A percentile compares a stretch with the other conserved stretches of the same genome.
Evolutionary conservation across 2,888 invertebrate species (phyloP).

Genomic region (Hedya salicella): DNA sequence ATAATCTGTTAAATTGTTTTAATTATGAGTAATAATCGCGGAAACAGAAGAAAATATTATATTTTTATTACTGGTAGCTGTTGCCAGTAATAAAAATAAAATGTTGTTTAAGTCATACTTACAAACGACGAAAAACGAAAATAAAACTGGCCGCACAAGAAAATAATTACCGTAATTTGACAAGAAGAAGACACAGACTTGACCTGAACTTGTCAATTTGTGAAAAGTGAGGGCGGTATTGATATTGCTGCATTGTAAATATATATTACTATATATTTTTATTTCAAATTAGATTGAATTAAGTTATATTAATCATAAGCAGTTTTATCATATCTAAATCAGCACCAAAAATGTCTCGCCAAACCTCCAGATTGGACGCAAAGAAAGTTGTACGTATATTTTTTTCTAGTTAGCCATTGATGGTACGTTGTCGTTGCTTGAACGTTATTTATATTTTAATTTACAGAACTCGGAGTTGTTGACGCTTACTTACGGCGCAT

Average conservation of each 20-base stretch:
- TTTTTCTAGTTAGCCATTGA: slow-evolving; percentile 18
- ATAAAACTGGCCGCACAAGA: neutral
- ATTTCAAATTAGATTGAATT: too few relatives aligned
- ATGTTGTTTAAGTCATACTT: neutral
- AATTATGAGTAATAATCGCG: too few relatives aligned
- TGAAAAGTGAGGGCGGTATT: neutral
- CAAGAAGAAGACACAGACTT: neutral
- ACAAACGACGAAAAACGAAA: neutral
- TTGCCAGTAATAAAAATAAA: neutral
- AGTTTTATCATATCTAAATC: neutral
- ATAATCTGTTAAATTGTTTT: too few relatives aligned
- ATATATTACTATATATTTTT: neutral
- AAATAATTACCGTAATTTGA: neutral
- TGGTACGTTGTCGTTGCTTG: slow-evolving; percentile 3
- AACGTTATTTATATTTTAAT: slow-evolving; percentile 36
- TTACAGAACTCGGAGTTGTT: slow-evolving; percentile 97
- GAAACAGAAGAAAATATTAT: neutral
- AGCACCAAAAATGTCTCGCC: slow-evolving; percentile 86
- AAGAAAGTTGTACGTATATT: slow-evolving; percentile 89
- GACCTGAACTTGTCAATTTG: neutral
- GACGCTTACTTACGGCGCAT: slow-evolving; percentile 98
- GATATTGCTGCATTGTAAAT: neutral
- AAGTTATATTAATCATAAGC: too few relatives aligned
- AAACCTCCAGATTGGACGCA: slow-evolving; percentile 88
- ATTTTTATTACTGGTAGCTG: neutral